Evolutionary conservation across 2,797 vertebrate genomes (phyloP).

Genomic region (Acrossocheilus fasciatus): DNA sequence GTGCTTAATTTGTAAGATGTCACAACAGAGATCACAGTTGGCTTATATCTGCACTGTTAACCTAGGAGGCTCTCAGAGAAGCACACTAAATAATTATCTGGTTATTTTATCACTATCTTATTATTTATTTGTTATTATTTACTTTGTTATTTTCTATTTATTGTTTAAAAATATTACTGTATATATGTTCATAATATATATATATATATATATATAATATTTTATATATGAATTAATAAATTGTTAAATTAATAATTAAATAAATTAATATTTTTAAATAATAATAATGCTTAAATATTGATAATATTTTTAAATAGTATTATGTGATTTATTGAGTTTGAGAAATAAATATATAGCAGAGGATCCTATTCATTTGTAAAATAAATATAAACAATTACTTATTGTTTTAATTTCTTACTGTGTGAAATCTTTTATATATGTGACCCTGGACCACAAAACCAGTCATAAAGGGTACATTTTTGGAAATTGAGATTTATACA

Average conservation of each 20-base stretch:
- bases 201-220: too few species aligned
- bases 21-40: slow-evolving; percentile 55
- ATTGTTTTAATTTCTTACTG: neutral
- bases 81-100: neutral
- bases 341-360: neutral
- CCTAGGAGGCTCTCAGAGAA: neutral
- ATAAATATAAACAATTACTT: neutral
- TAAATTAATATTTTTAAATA: neutral
- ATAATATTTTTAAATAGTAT: neutral
- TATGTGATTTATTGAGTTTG: neutral
- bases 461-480: neutral
- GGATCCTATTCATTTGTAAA: neutral
- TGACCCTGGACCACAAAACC: neutral
- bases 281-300: neutral
- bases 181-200: neutral
- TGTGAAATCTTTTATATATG: neutral
- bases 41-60: slow-evolving; percentile 27
- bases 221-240: neutral
- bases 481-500: neutral
- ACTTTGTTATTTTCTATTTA: neutral
- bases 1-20: slow-evolving; percentile 65
- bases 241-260: neutral
- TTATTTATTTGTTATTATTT: neutral
- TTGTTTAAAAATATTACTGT: neutral
- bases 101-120: neutral